Base-by-base conservation (phyloP, 2,113 vertebrate species). In the Psophia crepitans region DNA sequence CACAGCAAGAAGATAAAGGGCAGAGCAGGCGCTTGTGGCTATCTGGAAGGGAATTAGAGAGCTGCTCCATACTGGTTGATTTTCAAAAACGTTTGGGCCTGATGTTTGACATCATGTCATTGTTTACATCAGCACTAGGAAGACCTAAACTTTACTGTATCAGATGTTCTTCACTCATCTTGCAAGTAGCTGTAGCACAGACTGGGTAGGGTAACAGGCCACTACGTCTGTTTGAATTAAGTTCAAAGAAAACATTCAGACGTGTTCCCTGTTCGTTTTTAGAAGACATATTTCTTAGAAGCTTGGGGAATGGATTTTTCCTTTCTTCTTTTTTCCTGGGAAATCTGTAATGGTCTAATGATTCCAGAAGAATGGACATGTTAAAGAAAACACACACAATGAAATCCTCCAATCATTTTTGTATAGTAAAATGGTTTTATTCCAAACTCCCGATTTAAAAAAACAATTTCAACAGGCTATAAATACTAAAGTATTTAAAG, bases 1-100 rank as follows among this genome's bases (percentile, higher is more conserved):
- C 18, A 17, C 7, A 37, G 28, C 0, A 39, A 44, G 37, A 77
- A 75, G 12, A 19, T 14, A 39, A 69, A 82, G 53, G 54, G 44
- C 63, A 93, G 46, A 68, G 21, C 30, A 64, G 51, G 7, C 0
- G 0, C 18, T 46, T 44, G 49, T 0, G 6, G 41, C 32, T 84
- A 2, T 32, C 73, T 86, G 49, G 9, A 69, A 81, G 7, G n/a
- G 23, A 78, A 27, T 28, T 46, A 41, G 22, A 46, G 46, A 82
- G 32, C 43, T 82, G 15, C 11, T 89, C 79, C 54, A 18, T 35
- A 35, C 14, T 44, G 21, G 33, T 68, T 71, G 27, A 0, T 43
- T 90, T 86, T 68, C 32, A 32, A 35, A 61, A 84, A 86, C 12
- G 22, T 21, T 39, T 35, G 21, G 39, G 33, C 61, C 49, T 83